Evolutionary conservation across 2,888 invertebrate species (phyloP), one percentile per base, ranked within the genome.

Genomic region (Parthenolecanium corni): DNA sequence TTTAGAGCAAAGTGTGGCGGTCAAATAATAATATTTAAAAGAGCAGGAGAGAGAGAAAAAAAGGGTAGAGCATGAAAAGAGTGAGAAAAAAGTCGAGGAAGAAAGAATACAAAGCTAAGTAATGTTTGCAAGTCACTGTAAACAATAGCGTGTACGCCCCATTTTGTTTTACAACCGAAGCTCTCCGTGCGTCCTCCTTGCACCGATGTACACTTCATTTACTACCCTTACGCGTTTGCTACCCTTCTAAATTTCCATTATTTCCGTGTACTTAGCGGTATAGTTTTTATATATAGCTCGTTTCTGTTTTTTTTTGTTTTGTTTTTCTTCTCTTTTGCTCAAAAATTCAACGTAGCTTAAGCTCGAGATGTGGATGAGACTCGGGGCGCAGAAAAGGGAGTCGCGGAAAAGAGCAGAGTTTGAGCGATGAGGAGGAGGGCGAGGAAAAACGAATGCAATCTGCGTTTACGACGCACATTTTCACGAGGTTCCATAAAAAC

Each of bases 101-200:
- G 21, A 14, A 21, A 56, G 21, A 25, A 46, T 18, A 56, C 42
- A 12, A 14, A 40, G 24, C 58, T 46, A 58, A 47, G 51, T 61
- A 61, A 61, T 31, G 61, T 47, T 51, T 40, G 61, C 61, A 51
- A 61, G 61, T 61, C 61, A 61, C 51, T 38, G 61, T 61, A 61
- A 61, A 61, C 61, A 61, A 61, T 61, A 51, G 61, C 23, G 51
- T 51, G 51, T 61, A 61, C 61, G 61, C 61, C 61, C 61, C 61
- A 61, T 61, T 61, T 61, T 61, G 61, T 61, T 61, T 61, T 61
- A 61, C 61, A 61, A 61, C 61, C 61, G 14, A 31, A 52, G 47
- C 47, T 36, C 47, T 46, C 47, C 47, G 49, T 46, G 14, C 47
- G n/a, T 25, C 44, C n/a, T 20, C 24, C n/a, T 21, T 6, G 23